phyloP scores from a whole-genome alignment of 2,113 vertebrate genomes.

The Acanthochromis polyacanthus region DNA sequence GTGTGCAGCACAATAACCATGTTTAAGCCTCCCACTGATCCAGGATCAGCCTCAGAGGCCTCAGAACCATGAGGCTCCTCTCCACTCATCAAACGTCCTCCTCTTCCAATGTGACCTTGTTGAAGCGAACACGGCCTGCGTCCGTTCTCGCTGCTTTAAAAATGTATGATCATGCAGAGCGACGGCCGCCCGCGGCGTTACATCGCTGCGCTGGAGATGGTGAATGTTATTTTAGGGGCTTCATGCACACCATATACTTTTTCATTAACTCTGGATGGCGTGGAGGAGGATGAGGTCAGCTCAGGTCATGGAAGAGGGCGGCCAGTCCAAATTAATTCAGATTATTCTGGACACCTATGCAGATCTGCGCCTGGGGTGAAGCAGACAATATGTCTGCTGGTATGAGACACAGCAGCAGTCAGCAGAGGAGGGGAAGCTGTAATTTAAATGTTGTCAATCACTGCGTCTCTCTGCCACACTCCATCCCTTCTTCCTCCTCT shows the following conservation, averaged over 20 bases:
- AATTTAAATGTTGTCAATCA: slow-evolving; percentile 20
- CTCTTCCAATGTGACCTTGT: slow-evolving; percentile 17
- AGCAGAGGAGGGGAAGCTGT: slow-evolving; percentile 15
- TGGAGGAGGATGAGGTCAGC: background rate
- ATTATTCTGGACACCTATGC: slow-evolving; percentile 29
- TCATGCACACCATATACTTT: background rate
- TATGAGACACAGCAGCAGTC: background rate
- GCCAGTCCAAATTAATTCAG: slow-evolving; percentile 5
- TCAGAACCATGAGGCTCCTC: too few relatives aligned
- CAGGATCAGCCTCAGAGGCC: too few relatives aligned
- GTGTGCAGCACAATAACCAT: too few relatives aligned
- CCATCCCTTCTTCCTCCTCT: background rate
- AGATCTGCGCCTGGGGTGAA: slow-evolving; percentile 19
- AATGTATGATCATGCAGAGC: slow-evolving; percentile 28
- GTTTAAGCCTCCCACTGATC: too few relatives aligned
- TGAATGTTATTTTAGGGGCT: slow-evolving; percentile 27
- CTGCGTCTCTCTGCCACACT: background rate
- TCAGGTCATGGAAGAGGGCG: background rate
- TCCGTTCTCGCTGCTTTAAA: background rate
- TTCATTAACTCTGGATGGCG: slow-evolving; percentile 29
- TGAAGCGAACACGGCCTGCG: background rate
- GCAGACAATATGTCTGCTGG: background rate
- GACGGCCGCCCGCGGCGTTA: background rate
- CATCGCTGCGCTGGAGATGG: background rate
- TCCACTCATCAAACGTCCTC: background rate